These are phyloP conservation scores for Centropristis striata DNA, from an alignment of 2,113 vertebrate genomes.

Conservation along the genomic window DNA sequence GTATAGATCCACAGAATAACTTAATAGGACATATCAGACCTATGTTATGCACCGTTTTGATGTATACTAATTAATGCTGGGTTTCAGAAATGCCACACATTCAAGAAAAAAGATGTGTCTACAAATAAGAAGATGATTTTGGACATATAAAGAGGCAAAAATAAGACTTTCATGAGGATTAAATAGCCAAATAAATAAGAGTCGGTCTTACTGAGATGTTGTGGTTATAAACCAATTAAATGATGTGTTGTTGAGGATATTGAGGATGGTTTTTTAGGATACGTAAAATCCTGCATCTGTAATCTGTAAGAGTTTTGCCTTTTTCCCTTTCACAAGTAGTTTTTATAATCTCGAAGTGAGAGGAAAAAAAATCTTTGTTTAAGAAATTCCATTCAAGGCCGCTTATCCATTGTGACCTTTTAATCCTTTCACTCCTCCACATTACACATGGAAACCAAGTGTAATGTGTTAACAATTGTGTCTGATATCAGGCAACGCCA, in stretches of 20 bases:
- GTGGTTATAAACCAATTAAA: not conserved
- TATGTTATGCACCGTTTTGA: no score
- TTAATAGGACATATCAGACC: not conserved
- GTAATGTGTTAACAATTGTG: no score
- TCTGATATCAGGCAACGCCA: no score
- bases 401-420: not conserved
- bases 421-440: no score
- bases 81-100: not conserved
- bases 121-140: no score
- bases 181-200: not conserved
- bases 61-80: no score
- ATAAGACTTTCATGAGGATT: not conserved
- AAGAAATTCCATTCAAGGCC: not conserved
- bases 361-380: not conserved
- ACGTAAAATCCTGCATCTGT: not conserved
- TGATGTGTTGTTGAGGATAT: no score
- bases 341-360: not conserved
- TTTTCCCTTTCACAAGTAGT: not conserved
- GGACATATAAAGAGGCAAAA: not conserved
- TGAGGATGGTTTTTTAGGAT: not conserved
- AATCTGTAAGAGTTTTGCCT: not conserved
- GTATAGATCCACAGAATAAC: no score
- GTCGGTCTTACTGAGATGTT: not conserved
- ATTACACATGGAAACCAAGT: no score
- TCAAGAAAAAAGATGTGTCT: not conserved